Base-by-base conservation (phyloP, 64 coral and sea anemone species). In the Trachythela sp. region DNA sequence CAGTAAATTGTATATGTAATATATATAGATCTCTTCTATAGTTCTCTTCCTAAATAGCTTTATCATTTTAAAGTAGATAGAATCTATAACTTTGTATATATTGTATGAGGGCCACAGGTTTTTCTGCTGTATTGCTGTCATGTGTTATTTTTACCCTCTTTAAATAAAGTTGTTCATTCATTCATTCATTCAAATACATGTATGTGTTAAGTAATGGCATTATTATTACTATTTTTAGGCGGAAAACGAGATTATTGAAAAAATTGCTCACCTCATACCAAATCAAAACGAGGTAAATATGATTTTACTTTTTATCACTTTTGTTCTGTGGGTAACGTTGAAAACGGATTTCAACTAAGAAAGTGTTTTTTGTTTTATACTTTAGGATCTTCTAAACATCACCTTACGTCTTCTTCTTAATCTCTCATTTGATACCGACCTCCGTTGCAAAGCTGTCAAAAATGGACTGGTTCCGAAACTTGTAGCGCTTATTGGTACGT, bases 381-480 rank as follows among this genome's bases (percentile, higher is more conserved):
- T 91, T 41, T 54, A 99, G 96, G 96, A 99, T 89, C 51, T 99
- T 67, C 89, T 99, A 1, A 99, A 99, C 60, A 94, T 99, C 26
- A 90, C 96, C 33, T 59, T 99, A 48, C 72, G 96, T 33, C 38
- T 99, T 83, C 85, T 99, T 39, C 91, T 99, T 20, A 99, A 99
- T 59, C 87, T 99, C 0, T 99, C 96, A 54, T 99, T 99, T 90
- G 96, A 99, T 58, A 93, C 93, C 9, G 90, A 91, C 39, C 90
- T 99, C 38, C 88, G 96, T 84, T 86, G 85, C 40, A 89, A 93
- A 48, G 84, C 93, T 75, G 96, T 99, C 14, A 99, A 99, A 80
- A 89, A 83, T 87, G 96, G 96, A n/a, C 86, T 99, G 10, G 92
- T 99, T 14, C 96, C 96, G 20, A 99, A 99, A 89, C 93, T 99